Conservation (phyloP, 1,140 invertebrate genomes). For the Aphidius gifuensis region DNA sequence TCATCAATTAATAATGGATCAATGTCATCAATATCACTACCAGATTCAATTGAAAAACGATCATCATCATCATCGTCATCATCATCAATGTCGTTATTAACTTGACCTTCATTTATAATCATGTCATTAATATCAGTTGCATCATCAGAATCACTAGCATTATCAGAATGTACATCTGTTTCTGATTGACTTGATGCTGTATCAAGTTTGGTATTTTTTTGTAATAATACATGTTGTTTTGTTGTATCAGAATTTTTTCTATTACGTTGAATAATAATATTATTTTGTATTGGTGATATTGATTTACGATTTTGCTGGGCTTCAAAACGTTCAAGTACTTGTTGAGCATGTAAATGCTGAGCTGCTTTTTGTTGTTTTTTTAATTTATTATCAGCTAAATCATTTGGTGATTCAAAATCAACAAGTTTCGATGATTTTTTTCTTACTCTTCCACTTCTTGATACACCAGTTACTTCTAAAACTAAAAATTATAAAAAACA, state of each 20-base stretch:
- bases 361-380: constrained; percentile 43
- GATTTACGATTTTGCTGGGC: constrained; percentile 31
- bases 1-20: constrained; percentile 53
- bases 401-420: constrained; percentile 88
- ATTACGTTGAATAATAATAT: constrained; percentile 8
- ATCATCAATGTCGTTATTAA: constrained; percentile 57
- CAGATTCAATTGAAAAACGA: constrained; percentile 52
- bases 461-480: constrained; percentile 80
- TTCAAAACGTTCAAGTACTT: constrained; percentile 47
- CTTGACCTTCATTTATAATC: constrained; percentile 35
- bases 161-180: constrained; percentile 54
- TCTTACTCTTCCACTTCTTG: constrained; percentile 80
- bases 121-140: constrained; percentile 57
- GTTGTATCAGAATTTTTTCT: constrained; percentile 42
- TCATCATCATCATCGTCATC: constrained; percentile 59
- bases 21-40: constrained; percentile 47
- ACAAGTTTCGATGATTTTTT: constrained; percentile 93
- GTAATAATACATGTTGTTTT: constrained; percentile 29
- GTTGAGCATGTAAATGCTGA: constrained; percentile 46
- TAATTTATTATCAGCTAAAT: constrained; percentile 56
- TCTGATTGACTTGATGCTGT: constrained; percentile 48
- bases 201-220: constrained; percentile 40
- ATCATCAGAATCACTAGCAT: constrained; percentile 47
- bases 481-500: constrained; percentile 56
- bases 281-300: constrained; percentile 1